Evolutionary conservation across 92 coral and sea anemone genomes (phyloP).

Genomic region (Heteractis magnifica): DNA sequence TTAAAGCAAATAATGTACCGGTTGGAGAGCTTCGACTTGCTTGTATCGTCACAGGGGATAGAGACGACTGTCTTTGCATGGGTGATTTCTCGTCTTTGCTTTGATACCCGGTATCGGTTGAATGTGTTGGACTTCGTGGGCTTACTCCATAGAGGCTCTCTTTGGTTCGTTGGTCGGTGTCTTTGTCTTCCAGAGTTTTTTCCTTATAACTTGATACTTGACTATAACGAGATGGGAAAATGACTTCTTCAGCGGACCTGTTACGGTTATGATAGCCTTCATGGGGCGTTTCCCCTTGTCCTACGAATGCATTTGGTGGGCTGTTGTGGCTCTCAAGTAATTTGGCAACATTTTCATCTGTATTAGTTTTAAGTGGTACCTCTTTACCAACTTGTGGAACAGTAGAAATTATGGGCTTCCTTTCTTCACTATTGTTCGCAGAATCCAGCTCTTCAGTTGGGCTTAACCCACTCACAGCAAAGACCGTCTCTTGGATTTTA

Average conservation of each 20-base stretch:
- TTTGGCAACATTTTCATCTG: too few species aligned
- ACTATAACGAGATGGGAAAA: not conserved
- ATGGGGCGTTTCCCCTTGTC: not conserved
- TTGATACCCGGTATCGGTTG: slow-evolving; percentile 2
- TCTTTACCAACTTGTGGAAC: too few species aligned
- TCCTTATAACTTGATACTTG: not conserved
- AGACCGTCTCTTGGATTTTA: slow-evolving; percentile 29
- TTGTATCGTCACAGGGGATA: not conserved
- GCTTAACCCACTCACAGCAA: slow-evolving; percentile 43
- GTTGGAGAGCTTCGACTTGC: not conserved
- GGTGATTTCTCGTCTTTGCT: slow-evolving; percentile 1
- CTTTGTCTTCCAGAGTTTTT: not conserved
- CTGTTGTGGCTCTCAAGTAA: too few species aligned
- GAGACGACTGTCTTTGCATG: not conserved
- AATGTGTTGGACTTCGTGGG: slow-evolving; percentile 24
- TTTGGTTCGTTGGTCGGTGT: not conserved
- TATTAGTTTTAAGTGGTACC: too few species aligned
- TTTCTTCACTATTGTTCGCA: not conserved
- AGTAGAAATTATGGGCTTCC: not conserved
- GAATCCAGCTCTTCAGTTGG: slow-evolving; percentile 6
- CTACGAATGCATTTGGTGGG: too few species aligned
- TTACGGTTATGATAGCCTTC: not conserved
- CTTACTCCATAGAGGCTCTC: slow-evolving; percentile 20
- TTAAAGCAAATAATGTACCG: not conserved
- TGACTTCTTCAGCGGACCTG: not conserved